Percentiles rank a stretch among this genome's conserved stretches.
Conservation (phyloP, 2,797 vertebrate genomes). For the Centroberyx gerrardi region DNA sequence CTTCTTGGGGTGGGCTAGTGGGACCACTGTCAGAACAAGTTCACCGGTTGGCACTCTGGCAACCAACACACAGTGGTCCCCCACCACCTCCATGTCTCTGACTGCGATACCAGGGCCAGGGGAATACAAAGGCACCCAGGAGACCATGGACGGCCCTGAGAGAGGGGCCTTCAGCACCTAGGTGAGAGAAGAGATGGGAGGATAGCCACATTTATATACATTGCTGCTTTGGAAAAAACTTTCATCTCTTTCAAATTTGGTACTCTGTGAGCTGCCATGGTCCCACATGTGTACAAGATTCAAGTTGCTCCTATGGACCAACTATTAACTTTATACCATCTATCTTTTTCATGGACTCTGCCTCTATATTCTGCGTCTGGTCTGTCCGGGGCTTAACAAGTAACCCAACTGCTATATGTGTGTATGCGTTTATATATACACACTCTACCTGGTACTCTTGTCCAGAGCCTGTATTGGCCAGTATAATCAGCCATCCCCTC, state of each 20-base stretch:
- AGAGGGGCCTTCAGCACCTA: conserved; percentile 90
- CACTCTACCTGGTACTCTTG: conserved; percentile 93
- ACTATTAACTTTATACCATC: too few species aligned
- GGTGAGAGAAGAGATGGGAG: not conserved
- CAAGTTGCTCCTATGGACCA: not conserved
- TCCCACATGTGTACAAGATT: not conserved
- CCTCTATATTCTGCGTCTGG: too few species aligned
- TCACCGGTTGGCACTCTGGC: conserved; percentile 79
- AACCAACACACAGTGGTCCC: conserved; percentile 89
- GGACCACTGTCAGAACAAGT: conserved; percentile 87
- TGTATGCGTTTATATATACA: not conserved
- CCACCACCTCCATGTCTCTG: conserved; percentile 93
- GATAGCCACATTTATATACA: not conserved
- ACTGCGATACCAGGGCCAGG: conserved; percentile 84
- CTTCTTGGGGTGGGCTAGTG: conserved; percentile 82
- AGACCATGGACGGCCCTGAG: conserved; percentile 81
- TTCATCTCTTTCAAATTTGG: not conserved
- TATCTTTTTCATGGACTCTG: too few species aligned
- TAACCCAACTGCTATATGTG: not conserved
- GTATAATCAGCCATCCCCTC: conserved; percentile 88
- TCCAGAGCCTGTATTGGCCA: conserved; percentile 90
- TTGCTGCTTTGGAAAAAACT: not conserved
- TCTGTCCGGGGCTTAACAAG: too few species aligned
- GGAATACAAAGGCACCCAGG: conserved; percentile 89
- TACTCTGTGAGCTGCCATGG: not conserved